Percentiles rank a stretch among this genome's conserved stretches.
phyloP scores from a whole-genome alignment of 2,888 invertebrate genomes.

The Smittia aterrima region DNA sequence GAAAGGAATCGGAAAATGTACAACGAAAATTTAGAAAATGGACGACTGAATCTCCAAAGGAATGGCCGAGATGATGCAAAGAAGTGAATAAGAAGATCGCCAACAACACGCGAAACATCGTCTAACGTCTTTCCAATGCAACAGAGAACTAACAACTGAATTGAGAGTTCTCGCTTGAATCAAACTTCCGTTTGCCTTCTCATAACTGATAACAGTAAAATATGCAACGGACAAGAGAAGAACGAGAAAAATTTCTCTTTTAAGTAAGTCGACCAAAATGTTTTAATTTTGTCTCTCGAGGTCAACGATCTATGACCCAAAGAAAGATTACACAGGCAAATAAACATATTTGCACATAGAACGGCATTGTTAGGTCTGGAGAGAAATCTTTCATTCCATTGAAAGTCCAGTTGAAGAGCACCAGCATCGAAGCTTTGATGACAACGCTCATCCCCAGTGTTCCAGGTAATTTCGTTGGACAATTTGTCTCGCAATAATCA shows the following conservation, averaged over 20 bases:
- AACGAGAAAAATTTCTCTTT: no score
- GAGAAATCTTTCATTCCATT: background rate
- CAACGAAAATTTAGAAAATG: background rate
- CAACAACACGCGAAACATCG: no score
- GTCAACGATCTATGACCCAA: background rate
- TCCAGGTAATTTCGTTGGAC: constrained; percentile 9
- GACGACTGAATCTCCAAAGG: background rate
- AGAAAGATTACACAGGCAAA: background rate
- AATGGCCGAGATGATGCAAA: no score
- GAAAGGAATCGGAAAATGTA: background rate
- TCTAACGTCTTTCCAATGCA: no score
- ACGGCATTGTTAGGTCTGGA: background rate
- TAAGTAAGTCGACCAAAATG: no score
- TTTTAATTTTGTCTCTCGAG: background rate
- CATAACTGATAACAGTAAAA: no score
- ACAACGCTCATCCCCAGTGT: constrained; percentile 23
- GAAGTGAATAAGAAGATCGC: no score
- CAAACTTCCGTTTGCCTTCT: no score
- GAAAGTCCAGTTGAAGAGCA: background rate
- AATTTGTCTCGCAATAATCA: constrained; percentile 8
- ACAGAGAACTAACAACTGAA: no score
- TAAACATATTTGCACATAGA: background rate
- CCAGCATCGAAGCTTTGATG: background rate
- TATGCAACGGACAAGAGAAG: no score
- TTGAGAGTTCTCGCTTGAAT: no score